Base-by-base conservation (phyloP, 2,113 vertebrate genomes). In the Atherinomorus stipes region DNA sequence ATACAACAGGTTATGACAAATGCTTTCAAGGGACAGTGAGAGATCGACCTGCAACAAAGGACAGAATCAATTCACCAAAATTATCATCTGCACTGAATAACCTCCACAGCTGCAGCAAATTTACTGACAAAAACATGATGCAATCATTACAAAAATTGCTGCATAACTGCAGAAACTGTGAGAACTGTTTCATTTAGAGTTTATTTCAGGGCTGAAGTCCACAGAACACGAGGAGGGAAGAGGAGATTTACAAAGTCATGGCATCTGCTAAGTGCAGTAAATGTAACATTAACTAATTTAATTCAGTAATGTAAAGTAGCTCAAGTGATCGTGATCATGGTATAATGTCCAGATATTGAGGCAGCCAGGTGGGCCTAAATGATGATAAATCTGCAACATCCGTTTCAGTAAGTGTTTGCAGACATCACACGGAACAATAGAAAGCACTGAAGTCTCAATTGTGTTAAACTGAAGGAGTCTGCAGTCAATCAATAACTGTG, bases 101-200 rank as follows among this genome's bases (percentile, higher is more conserved):
- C 38, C 11, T 16, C 52, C 23, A 47, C 70, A 62, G 70, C 65
- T 76, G 68, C 64, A 51, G 18, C 16, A 25, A 56, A 40, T 42
- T n/a, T 25, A 22, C 18, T 1, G 61, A 61, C n/a, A 57, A 76
- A 73, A 62, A 73, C n/a, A 54, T 69, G 70, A 71, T 65, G 64
- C 59, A 75, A 74, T 18, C 4, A n/a, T 77, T 77, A 54, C 57
- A 53, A n/a, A 26, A 53, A 72, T 28, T 59, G 23, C 49, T 44
- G 11, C 34, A 68, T 2, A 11, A 74, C 71, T 71, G 66, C 67
- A 64, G 3, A 12, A 68, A 50, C 44, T 56, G 23, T 34, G 26
- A 11, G 34, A 11, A 38, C 7, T 5, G n/a, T 80, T 85, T 59
- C 7, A 56, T 60, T 51, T 22, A 25, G 40, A 44, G 62, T 76